Evolutionary conservation across 2,797 vertebrate genomes (phyloP).

Genomic region (Pelobates cultripes): DNA sequence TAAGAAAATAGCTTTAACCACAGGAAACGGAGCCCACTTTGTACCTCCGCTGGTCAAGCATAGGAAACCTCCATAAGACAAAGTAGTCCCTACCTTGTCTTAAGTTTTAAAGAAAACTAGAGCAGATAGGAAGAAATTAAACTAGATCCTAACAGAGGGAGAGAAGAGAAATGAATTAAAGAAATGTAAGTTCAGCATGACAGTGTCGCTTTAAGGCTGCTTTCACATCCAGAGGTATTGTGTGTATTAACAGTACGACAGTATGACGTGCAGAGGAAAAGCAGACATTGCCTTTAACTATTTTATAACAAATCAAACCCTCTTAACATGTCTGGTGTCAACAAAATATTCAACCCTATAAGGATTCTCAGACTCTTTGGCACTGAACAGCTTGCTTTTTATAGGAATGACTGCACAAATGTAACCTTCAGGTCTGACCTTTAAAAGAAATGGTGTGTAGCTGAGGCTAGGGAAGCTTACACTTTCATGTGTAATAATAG

Average conservation of each 20-base stretch:
- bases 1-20: too few species aligned
- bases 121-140: too few species aligned
- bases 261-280: conserved; percentile 42
- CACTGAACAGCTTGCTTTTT: conserved; percentile 60
- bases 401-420: conserved; percentile 61
- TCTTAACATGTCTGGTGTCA: not conserved
- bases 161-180: too few species aligned
- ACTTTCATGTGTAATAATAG: not conserved
- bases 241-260: conserved; percentile 33
- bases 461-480: not conserved
- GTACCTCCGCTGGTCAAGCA: too few species aligned
- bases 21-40: too few species aligned
- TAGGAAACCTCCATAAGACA: too few species aligned
- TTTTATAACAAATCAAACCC: conserved; percentile 56
- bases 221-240: too few species aligned
- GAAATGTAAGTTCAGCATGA: too few species aligned
- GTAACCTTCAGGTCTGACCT: conserved; percentile 56
- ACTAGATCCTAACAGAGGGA: too few species aligned
- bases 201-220: too few species aligned
- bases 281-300: conserved; percentile 62
- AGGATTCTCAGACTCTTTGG: conserved; percentile 51
- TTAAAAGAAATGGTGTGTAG: conserved; percentile 34
- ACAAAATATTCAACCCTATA: conserved; percentile 56
- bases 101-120: too few species aligned
- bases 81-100: too few species aligned